Percentiles rank a stretch among this genome's conserved stretches.
Conservation (phyloP, 2,888 invertebrate species). For the Cordilura impudica region DNA sequence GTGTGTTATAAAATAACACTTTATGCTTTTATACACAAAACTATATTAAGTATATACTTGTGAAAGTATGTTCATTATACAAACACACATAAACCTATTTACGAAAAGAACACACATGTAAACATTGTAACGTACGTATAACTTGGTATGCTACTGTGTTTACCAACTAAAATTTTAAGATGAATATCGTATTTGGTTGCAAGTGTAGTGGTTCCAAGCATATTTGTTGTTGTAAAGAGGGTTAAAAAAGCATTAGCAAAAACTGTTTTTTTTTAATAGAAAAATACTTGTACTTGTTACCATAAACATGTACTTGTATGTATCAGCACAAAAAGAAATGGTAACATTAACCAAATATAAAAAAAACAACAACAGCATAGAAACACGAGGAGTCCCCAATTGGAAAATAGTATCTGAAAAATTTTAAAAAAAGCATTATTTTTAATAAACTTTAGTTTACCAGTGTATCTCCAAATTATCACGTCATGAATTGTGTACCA, state of each 20-base stretch:
- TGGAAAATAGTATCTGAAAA: too few species aligned
- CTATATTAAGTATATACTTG: slow-evolving; percentile 53
- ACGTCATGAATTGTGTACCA: too few species aligned
- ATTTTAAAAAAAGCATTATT: too few species aligned
- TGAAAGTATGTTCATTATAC: slow-evolving; percentile 35
- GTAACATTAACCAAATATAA: background rate
- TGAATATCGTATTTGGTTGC: background rate
- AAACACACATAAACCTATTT: background rate
- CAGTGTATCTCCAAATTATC: too few species aligned
- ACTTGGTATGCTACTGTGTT: slow-evolving; percentile 6
- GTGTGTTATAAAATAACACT: slow-evolving; percentile 35
- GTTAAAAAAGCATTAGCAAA: slow-evolving; percentile 15
- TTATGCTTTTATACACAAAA: slow-evolving; percentile 41
- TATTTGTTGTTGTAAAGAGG: background rate
- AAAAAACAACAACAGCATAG: too few species aligned
- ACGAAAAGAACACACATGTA: background rate
- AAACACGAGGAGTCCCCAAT: too few species aligned
- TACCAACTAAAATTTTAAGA: slow-evolving; percentile 6
- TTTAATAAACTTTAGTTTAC: too few species aligned
- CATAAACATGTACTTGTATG: slow-evolving; percentile 38
- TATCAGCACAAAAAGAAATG: background rate
- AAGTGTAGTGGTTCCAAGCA: background rate
- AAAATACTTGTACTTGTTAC: slow-evolving; percentile 42
- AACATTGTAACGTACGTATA: background rate
- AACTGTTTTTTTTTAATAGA: background rate